A percentile compares a stretch with the other conserved stretches of the same genome.
Conservation (phyloP, 2,888 invertebrate genomes). For the Patella caerulea region DNA sequence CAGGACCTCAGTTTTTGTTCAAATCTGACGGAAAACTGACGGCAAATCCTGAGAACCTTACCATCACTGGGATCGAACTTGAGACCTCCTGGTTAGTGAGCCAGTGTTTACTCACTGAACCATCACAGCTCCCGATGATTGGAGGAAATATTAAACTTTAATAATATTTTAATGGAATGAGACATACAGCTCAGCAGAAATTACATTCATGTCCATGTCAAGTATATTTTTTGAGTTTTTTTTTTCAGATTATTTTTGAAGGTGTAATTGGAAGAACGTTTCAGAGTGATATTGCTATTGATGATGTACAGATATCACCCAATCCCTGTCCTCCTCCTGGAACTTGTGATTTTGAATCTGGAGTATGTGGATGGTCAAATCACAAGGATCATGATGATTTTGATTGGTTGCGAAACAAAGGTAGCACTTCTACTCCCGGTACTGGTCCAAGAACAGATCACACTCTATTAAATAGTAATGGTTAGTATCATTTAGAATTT, state of each 20-base stretch:
- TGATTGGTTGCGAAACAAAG: constrained; percentile 57
- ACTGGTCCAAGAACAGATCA: constrained; percentile 89
- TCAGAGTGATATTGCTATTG: constrained; percentile 63
- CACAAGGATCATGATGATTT: constrained; percentile 50
- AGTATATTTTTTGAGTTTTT: background rate
- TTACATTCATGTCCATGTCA: no score
- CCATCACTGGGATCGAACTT: no score
- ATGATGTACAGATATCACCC: constrained; percentile 55
- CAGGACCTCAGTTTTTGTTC: no score
- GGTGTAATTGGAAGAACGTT: constrained; percentile 49
- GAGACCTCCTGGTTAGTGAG: no score
- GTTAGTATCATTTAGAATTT: constrained; percentile 64
- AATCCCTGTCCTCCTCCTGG: constrained; percentile 51
- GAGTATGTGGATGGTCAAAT: constrained; percentile 54
- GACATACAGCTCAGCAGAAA: no score
- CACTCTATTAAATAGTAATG: constrained; percentile 78
- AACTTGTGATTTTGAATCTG: constrained; percentile 63
- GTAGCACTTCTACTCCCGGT: constrained; percentile 40
- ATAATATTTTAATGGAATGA: no score
- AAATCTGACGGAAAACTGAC: no score
- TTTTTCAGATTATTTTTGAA: constrained; percentile 60
- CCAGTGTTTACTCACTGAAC: no score
- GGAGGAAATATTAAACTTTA: no score
- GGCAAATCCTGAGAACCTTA: no score
- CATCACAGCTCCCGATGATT: no score